Base-by-base conservation (phyloP, 2,797 vertebrate species). In the Gadopsis bispinosus region DNA sequence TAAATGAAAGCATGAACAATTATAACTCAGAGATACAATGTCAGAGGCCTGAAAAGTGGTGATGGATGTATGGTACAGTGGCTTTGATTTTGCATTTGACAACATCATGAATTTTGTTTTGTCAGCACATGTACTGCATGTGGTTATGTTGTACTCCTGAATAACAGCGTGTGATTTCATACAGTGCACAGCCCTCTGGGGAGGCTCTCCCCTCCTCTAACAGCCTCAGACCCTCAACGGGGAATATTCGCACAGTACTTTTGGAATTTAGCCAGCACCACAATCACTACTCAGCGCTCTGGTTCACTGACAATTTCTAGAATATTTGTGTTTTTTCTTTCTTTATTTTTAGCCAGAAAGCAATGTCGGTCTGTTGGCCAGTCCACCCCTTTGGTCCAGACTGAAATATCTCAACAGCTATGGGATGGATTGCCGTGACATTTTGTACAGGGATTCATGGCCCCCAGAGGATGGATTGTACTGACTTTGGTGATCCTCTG, bases 121-220 rank as follows among this genome's bases (percentile, higher is more conserved):
- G 26, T 26, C 26, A 26, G 26, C 26, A 26, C 26, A 26, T 26
- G 26, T n/a, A 43, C 26, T 43, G 20, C 9, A 45, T 81, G 43
- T 31, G 39, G 56, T 71, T 51, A 53, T 63, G 53, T 68, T 70
- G 13, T 26, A 56, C 14, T 3, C 4, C 10, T 73, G 50, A 71
- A 80, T 67, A 79, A 83, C 70, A 83, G 70, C 20, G 26, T 70
- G 62, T 59, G 39, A 20, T 55, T 69, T 60, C 29, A 48, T 55
- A 37, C 13, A 45, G 66, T 39, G 54, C 43, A 60, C 31, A 74
- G 45, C 61, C 43, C 54, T 72, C 29, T 45, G n/a, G 68, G 70
- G 67, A 69, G 58, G 39, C 62, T 29, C 31, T 35, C 41, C 35
- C 43, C 41, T 31, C 50, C 48, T 54, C 33, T n/a, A 37, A n/a